Evolutionary conservation across 2,888 invertebrate species (phyloP), one percentile per base, ranked within the genome.

Genomic region (Ormyrus nitidulus): DNA sequence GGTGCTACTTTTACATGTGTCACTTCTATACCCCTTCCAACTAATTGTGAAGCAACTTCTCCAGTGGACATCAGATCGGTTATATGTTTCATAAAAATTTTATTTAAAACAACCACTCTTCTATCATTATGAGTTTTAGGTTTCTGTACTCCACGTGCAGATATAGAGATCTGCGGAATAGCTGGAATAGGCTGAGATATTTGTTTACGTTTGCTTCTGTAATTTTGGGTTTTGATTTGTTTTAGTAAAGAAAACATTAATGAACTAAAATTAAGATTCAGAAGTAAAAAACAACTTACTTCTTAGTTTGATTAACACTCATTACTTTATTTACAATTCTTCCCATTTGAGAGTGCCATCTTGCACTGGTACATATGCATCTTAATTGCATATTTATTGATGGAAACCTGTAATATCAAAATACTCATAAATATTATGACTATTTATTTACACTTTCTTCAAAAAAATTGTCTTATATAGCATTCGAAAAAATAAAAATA

Each of bases 11-110:
- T 92, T 0, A 95, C 93, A 92, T 93, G 92, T n/a, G 94, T 94
- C 82, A 96, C 93, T 91, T 96, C 95, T 83, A 96, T 92, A 9
- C 94, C 94, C 83, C 92, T 92, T 8, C 95, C 95, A 11, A 94
- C 84, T 81, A 96, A 91, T 70, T 92, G 90, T 9, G 78, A 53
- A 69, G 92, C 90, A 51, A 93, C 91, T 84, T 94, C 93, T 0
- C 95, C 95, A 0, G 95, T 95, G 0, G 95, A 93, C 93, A 97
- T 93, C 53, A 96, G 90, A 88, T 96, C 96, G 0, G 96, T 95
- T 8, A 97, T 94, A 80, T 95, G 92, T 85, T 93, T 93, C 96
- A 96, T 96, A 85, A 96, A 96, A 69, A 96, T 87, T 90, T 96
- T 95, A 88, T 96, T 96, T 1, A 97, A 90, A 82, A 96, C 94